A percentile compares a stretch with the other conserved stretches of the same genome.
Conservation (phyloP, 2,888 invertebrate species). For the Megastigmus dorsalis region DNA sequence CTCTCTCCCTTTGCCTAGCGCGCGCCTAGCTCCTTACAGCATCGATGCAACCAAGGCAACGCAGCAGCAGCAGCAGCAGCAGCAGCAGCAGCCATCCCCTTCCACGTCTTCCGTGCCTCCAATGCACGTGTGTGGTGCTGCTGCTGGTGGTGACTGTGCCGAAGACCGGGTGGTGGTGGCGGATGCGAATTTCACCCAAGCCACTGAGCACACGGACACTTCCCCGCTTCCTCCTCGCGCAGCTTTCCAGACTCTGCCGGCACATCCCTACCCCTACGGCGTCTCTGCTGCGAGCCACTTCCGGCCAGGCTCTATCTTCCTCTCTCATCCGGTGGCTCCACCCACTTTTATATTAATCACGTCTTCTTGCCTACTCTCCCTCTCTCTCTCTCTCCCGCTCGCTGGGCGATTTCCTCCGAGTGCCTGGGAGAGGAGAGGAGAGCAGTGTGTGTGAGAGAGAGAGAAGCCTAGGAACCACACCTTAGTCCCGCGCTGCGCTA, state of each 20-base stretch:
- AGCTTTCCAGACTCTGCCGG: too few species aligned
- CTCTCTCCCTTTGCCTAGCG: not conserved
- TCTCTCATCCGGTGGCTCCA: slow-evolving; percentile 63
- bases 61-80: slow-evolving; percentile 7
- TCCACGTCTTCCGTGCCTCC: too few species aligned
- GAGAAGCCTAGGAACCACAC: slow-evolving; percentile 71
- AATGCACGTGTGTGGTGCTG: too few species aligned
- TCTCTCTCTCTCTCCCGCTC: slow-evolving; percentile 17
- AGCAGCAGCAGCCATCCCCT: too few species aligned
- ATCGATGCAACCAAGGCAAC: slow-evolving; percentile 37
- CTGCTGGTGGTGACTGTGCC: not conserved
- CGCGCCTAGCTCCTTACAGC: slow-evolving; percentile 14
- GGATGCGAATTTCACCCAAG: slow-evolving; percentile 44
- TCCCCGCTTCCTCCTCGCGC: slow-evolving; percentile 69
- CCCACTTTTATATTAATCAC: slow-evolving; percentile 75
- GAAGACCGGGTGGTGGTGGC: slow-evolving; percentile 29
- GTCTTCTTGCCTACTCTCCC: slow-evolving; percentile 69
- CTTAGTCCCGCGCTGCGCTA: slow-evolving; percentile 69
- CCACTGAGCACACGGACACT: slow-evolving; percentile 54
- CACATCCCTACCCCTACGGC: slow-evolving; percentile 65
- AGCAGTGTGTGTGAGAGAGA: too few species aligned
- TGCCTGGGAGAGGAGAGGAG: slow-evolving; percentile 69
- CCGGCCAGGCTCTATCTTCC: slow-evolving; percentile 63
- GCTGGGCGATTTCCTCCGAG: slow-evolving; percentile 53
- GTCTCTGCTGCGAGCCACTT: slow-evolving; percentile 65